Evolutionary conservation across 2,797 vertebrate species (phyloP).

Genomic region (Halcyon badia): DNA sequence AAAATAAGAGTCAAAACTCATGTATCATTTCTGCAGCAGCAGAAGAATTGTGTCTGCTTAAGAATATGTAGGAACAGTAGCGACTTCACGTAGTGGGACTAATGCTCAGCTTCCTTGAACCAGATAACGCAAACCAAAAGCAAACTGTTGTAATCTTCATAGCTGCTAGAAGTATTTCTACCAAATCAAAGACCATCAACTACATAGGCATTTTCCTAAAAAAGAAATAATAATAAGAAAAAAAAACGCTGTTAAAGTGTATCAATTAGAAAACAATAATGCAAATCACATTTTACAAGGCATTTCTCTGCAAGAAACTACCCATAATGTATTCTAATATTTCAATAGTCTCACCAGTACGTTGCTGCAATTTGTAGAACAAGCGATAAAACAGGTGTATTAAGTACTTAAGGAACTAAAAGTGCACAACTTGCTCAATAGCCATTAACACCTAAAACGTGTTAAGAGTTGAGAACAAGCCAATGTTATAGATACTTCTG

Average conservation of each 20-base stretch:
- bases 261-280: background rate
- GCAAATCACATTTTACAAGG: background rate
- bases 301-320: background rate
- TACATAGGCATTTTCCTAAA: background rate
- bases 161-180: background rate
- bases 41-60: background rate
- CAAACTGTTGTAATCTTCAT: background rate
- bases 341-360: background rate
- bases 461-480: background rate
- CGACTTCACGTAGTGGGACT: background rate
- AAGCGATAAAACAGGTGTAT: background rate
- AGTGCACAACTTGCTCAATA: background rate
- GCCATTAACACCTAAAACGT: background rate
- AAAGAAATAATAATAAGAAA: background rate
- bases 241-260: background rate
- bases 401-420: background rate
- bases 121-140: background rate
- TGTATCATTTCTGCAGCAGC: background rate
- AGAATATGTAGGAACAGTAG: background rate
- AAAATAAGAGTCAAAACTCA: background rate
- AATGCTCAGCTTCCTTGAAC: background rate
- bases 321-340: background rate
- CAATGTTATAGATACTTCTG: background rate
- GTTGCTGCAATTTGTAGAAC: background rate
- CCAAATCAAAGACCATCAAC: background rate